Conservation (phyloP, 1,140 invertebrate genomes). For the Riptortus pedestris region DNA sequence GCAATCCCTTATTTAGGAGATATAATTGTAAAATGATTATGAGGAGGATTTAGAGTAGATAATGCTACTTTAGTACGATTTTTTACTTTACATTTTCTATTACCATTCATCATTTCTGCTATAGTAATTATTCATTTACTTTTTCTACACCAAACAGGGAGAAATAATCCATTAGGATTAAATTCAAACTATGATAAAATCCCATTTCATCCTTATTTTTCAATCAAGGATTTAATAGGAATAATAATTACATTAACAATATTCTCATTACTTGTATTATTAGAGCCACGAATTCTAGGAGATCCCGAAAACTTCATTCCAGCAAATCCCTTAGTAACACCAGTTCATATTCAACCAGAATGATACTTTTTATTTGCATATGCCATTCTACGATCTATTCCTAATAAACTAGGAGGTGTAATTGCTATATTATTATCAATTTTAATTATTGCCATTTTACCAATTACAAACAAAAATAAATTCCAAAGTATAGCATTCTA, state of each 20-base stretch:
- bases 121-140: conserved; percentile 49
- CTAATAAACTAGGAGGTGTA: conserved; percentile 57
- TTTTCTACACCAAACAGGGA: conserved; percentile 50
- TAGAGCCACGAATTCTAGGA: conserved; percentile 46
- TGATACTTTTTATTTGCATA: conserved; percentile 69
- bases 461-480: conserved; percentile 43
- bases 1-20: conserved; percentile 52
- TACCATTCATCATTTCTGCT: conserved; percentile 52
- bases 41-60: conserved; percentile 57
- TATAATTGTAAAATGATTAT: conserved; percentile 50
- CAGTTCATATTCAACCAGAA: conserved; percentile 61
- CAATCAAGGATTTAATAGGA: conserved; percentile 47
- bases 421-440: conserved; percentile 52
- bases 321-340: conserved; percentile 44
- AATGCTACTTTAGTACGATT: conserved; percentile 58
- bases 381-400: conserved; percentile 51
- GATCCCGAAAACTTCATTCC: conserved; percentile 58
- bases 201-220: conserved; percentile 47
- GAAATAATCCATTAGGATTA: conserved; percentile 48
- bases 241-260: conserved; percentile 39
- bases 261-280: conserved; percentile 36
- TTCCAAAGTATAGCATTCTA: conserved; percentile 42
- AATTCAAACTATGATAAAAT: conserved; percentile 51
- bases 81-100: conserved; percentile 57
- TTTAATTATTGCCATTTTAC: conserved; percentile 48